Base-by-base conservation (phyloP, 2,888 invertebrate species). In the Abscondita cerata region DNA sequence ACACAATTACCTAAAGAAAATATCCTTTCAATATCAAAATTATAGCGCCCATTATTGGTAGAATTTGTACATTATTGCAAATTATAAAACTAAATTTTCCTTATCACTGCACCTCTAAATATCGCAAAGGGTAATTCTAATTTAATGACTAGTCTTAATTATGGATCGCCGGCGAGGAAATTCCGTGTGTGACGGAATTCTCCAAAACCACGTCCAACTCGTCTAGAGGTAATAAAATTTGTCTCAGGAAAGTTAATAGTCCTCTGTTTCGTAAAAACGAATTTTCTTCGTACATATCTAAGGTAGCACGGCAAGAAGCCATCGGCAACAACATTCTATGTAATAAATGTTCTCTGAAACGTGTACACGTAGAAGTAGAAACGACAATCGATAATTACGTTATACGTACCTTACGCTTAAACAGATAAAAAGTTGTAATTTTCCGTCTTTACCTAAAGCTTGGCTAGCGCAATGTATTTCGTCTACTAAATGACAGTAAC, bases 361-460 rank as follows among this genome's bases (percentile, higher is more conserved):
- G 16, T 6, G n/a, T n/a, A n/a, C n/a, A n/a, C n/a, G n/a, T n/a
- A n/a, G n/a, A n/a, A n/a, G n/a, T n/a, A n/a, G n/a, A n/a, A n/a
- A n/a, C n/a, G n/a, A n/a, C n/a, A n/a, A n/a, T n/a, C n/a, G n/a
- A n/a, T n/a, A n/a, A n/a, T n/a, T n/a, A n/a, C n/a, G 1, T 52
- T 52, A 11, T 19, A 70, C 75, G 76, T 80, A 96, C 96, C 96
- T 90, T 71, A 95, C 87, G 75, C 95, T 93, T 31, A 98, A 86
- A 78, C 98, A 97, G 70, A 98, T 90, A 76, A 98, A 96, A 36
- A 98, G 86, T 80, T 98, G 98, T 79, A 99, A 98, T 81, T 97
- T 96, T 51, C 97, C 98, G 82, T 99, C 98, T 80, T 98, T 98
- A 54, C 98, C 99, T 16, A 96, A 84, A n/a, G 91, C 85, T 73